Evolutionary conservation across 2,888 invertebrate genomes (phyloP).

Genomic region (Synanthedon vespiformis): DNA sequence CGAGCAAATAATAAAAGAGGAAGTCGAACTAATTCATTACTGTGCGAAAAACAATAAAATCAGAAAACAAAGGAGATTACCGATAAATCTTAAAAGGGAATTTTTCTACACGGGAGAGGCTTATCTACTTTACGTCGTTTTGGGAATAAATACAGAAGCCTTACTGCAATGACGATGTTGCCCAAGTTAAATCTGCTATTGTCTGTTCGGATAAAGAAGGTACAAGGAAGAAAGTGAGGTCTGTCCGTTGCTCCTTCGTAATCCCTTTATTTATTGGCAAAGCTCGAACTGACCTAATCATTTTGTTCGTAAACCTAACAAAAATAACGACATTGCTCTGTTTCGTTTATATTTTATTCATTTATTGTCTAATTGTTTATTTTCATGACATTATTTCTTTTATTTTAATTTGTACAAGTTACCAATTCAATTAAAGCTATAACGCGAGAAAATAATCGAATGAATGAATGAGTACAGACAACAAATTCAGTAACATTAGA

Average conservation of each 20-base stretch:
- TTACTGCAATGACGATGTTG: constrained; percentile 46
- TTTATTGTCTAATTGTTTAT: too few relatives aligned
- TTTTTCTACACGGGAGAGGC: constrained; percentile 45
- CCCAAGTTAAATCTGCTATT: constrained; percentile 49
- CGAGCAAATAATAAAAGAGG: constrained; percentile 47
- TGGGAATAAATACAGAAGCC: constrained; percentile 48
- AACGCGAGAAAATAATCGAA: too few relatives aligned
- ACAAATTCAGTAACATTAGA: too few relatives aligned
- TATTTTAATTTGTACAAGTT: too few relatives aligned
- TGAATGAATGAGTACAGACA: too few relatives aligned
- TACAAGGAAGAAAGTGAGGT: constrained; percentile 31
- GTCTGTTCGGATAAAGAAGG: constrained; percentile 56
- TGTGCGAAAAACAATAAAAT: constrained; percentile 53
- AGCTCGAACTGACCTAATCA: constrained; percentile 35
- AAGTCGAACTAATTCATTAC: constrained; percentile 53
- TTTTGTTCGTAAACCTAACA: constrained; percentile 16
- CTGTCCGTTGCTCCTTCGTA: constrained; percentile 24
- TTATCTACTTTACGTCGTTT: constrained; percentile 57
- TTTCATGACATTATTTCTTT: too few relatives aligned
- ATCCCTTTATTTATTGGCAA: constrained; percentile 47
- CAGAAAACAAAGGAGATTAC: constrained; percentile 53
- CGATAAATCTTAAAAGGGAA: constrained; percentile 51
- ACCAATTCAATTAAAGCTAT: too few relatives aligned
- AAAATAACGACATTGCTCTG: neutral
- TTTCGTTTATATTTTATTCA: too few relatives aligned